Evolutionary conservation across 2,113 vertebrate genomes (phyloP).

Genomic region (Cromileptes altivelis): DNA sequence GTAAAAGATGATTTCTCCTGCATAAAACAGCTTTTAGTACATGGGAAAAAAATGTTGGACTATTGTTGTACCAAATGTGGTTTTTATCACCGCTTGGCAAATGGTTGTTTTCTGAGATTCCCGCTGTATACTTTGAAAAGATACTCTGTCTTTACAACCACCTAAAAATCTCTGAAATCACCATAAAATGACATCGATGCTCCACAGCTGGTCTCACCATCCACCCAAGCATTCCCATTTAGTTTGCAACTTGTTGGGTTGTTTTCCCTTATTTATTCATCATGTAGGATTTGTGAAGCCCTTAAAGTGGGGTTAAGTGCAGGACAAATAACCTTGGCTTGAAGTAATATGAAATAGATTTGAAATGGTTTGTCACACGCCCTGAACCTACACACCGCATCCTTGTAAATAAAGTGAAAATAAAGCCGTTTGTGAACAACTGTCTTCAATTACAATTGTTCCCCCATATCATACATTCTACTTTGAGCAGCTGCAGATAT

Average conservation of each 20-base stretch:
- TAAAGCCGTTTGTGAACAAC: conserved; percentile 3
- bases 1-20: conserved; percentile 55
- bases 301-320: neutral
- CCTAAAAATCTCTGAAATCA: conserved; percentile 23
- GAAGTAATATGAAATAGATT: conserved; percentile 13
- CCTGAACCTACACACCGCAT: neutral
- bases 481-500: conserved; percentile 41
- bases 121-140: conserved; percentile 37
- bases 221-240: conserved; percentile 1
- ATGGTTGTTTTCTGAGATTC: conserved; percentile 41
- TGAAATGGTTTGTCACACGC: conserved; percentile 3
- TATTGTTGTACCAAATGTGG: conserved; percentile 56
- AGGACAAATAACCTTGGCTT: conserved; percentile 4
- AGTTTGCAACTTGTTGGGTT: neutral
- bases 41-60: conserved; percentile 57
- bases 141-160: conserved; percentile 19
- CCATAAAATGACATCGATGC: conserved; percentile 24
- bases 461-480: conserved; percentile 8
- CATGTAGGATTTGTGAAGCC: conserved; percentile 1
- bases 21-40: conserved; percentile 57
- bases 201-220: neutral
- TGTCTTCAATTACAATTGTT: conserved; percentile 13
- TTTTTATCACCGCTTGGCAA: conserved; percentile 60
- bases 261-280: conserved; percentile 18
- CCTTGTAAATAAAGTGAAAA: conserved; percentile 13